Conservation (phyloP, 2,113 vertebrate species). For the Empidonax traillii region DNA sequence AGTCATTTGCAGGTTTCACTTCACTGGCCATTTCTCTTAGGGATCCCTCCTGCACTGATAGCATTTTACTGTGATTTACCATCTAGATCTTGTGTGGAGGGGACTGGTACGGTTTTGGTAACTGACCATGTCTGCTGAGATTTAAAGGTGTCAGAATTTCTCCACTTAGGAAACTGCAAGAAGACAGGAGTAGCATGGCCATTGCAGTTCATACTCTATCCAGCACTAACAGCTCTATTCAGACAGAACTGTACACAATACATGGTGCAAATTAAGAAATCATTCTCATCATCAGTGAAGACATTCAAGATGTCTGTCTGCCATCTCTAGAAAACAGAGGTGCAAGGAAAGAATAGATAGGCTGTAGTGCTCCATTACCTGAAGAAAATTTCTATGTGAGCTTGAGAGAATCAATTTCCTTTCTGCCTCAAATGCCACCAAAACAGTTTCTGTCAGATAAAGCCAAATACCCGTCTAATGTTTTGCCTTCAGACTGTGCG, state of each 20-base stretch:
- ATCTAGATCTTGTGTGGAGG: neutral
- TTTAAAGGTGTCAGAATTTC: neutral
- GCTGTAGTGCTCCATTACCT: neutral
- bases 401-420: neutral
- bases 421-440: rapidly evolving
- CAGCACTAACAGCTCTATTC: neutral
- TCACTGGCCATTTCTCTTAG: neutral
- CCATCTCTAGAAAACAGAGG: neutral
- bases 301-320: neutral
- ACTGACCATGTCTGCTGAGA: neutral
- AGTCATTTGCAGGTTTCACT: neutral
- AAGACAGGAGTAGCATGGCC: neutral
- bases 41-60: neutral
- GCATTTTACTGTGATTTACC: neutral
- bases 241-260: neutral
- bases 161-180: neutral
- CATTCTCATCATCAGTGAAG: neutral
- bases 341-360: neutral
- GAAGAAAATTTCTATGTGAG: neutral
- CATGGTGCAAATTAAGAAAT: neutral
- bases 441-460: neutral
- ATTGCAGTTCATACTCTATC: neutral
- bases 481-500: neutral
- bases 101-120: neutral
- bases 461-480: neutral